Evolutionary conservation across 1,140 invertebrate genomes (phyloP).

Genomic region (Diprion similis): DNA sequence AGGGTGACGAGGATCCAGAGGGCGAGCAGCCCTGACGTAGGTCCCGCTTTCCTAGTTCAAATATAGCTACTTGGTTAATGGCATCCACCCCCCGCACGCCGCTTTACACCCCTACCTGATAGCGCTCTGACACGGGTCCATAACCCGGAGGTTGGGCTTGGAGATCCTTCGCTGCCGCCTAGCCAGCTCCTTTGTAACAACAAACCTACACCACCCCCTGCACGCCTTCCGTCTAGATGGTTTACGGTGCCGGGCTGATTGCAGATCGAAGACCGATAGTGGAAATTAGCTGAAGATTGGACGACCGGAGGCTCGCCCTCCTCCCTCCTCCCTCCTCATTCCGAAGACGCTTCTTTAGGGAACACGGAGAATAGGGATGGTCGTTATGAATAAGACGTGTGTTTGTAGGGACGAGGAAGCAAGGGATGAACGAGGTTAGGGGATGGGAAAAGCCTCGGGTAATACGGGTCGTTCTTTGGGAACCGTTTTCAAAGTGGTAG

Average conservation of each 20-base stretch:
- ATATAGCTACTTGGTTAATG: constrained; percentile 5
- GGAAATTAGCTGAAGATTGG: constrained; percentile 1
- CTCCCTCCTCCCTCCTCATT: too few species aligned
- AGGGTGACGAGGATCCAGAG: too few species aligned
- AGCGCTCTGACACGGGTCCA: constrained; percentile 1
- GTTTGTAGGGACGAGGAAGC: too few species aligned
- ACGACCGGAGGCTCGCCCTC: too few species aligned
- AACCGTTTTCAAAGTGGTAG: too few species aligned
- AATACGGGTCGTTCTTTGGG: too few species aligned
- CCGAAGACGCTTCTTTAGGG: too few species aligned
- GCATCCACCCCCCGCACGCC: background rate
- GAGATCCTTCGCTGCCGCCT: background rate
- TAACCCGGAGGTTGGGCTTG: background rate
- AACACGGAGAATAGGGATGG: background rate
- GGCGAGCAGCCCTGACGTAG: background rate
- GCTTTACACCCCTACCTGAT: background rate
- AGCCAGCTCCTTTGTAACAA: background rate
- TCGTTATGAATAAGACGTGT: background rate
- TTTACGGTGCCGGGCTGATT: background rate
- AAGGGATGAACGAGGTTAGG: too few species aligned
- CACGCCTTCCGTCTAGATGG: background rate
- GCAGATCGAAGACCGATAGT: constrained; percentile 2
- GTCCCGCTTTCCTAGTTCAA: constrained; percentile 1
- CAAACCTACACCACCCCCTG: background rate
- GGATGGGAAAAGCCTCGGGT: too few species aligned